Evolutionary conservation across 2,113 vertebrate genomes (phyloP), one percentile per base, ranked within the genome.

Genomic region (Butorides virescens): DNA sequence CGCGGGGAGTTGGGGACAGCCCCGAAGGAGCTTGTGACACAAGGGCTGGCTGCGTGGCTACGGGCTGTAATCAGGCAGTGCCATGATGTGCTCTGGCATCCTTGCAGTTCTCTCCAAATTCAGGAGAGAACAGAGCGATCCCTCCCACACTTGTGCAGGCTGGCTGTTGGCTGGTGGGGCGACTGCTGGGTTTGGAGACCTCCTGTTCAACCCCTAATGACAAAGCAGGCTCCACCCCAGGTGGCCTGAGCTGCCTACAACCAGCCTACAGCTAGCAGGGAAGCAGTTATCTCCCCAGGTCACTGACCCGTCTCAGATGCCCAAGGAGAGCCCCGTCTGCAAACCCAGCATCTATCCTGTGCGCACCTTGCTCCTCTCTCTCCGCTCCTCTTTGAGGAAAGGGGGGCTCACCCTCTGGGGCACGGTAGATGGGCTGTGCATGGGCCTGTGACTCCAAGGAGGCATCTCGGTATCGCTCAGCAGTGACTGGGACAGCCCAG

Each of bases 331-430:
- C 25, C 53, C 15, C n/a, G 8, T 5, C 86, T 78, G n/a, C 49
- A 93, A 46, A 47, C 22, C 56, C 52, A 53, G 6, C 30, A n/a
- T 2, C 67, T 30, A 6, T 22, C 55, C 65, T 26, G 19, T 10
- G 30, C 5, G 0, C 0, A 4, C 32, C n/a, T 72, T 63, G 62
- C 58, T 76, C 47, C 77, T 75, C 55, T 50, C 20, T 18, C 29
- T 46, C n/a, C 2, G 5, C 27, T 11, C 1, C 44, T 59, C 47
- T 47, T 36, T 79, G 71, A 55, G 62, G 58, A 58, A 70, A 32
- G 19, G 71, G 36, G 74, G 77, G 15, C 52, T 59, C 1, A 0
- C 47, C 50, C 42, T 68, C 56, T 49, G 0, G 0, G n/a, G 11
- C 30, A 11, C 1, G 8, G n/a, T 18, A 25, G 29, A 46, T 5